phyloP scores from a whole-genome alignment of 2,797 vertebrate genomes.

The Gallinago solitaria region DNA sequence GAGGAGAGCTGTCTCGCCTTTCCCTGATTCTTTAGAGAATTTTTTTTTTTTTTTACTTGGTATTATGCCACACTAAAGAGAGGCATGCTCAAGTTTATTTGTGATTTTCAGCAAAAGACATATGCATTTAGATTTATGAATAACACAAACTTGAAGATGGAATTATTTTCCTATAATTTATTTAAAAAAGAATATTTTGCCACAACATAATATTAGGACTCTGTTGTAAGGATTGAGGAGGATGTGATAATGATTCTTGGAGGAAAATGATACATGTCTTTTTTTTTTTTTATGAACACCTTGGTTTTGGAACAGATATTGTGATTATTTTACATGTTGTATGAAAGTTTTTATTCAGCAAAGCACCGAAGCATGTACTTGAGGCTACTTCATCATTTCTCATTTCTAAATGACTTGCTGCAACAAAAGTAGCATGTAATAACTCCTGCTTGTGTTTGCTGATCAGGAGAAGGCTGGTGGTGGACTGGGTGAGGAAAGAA shows the following conservation, averaged over 20 bases:
- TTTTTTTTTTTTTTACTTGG: neutral
- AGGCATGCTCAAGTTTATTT: neutral
- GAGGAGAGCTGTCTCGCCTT: neutral
- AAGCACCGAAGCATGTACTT: neutral
- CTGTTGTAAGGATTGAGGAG: neutral
- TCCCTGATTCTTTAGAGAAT: neutral
- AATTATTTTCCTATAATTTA: neutral
- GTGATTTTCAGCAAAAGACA: neutral
- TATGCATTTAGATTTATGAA: neutral
- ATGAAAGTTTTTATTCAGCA: slow-evolving; percentile 11
- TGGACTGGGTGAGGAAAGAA: neutral
- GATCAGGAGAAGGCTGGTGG: neutral
- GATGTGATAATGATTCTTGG: neutral
- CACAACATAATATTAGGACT: neutral
- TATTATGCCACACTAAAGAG: neutral
- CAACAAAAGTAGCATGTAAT: neutral
- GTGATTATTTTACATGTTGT: neutral
- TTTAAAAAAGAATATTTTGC: neutral
- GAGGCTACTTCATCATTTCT: neutral
- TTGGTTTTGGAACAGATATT: neutral
- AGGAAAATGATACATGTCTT: neutral
- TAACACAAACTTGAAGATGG: neutral
- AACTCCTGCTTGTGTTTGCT: neutral
- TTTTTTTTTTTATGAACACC: neutral
- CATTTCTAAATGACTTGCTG: neutral